A percentile compares a stretch with the other conserved stretches of the same genome.
phyloP scores from a whole-genome alignment of 2,797 vertebrate species.

The Fratercula arctica region DNA sequence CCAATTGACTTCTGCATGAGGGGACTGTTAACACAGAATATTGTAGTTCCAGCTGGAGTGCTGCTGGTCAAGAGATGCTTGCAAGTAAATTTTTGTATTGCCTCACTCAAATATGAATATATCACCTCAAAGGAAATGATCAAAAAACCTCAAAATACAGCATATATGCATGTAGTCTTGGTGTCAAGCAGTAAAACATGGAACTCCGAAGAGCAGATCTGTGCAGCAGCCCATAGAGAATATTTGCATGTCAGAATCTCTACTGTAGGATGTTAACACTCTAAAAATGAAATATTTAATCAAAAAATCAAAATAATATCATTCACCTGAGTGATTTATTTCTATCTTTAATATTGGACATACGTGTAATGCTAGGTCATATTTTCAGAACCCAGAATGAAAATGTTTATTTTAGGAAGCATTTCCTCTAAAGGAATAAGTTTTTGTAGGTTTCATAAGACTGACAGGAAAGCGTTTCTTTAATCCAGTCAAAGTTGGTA shows the following conservation, averaged over 20 bases:
- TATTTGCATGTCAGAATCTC: neutral
- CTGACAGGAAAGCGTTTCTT: neutral
- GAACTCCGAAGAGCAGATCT: neutral
- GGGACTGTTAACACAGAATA: neutral
- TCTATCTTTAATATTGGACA: neutral
- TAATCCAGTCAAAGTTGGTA: slow-evolving; percentile 51
- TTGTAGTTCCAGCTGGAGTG: neutral
- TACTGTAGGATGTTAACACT: neutral
- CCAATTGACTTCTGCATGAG: neutral
- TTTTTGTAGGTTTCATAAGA: neutral
- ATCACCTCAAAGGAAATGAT: neutral
- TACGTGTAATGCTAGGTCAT: neutral
- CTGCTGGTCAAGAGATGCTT: neutral
- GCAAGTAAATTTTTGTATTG: neutral
- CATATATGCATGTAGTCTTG: neutral
- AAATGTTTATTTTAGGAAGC: neutral
- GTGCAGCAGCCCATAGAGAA: neutral
- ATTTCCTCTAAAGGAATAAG: neutral
- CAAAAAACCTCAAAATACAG: neutral
- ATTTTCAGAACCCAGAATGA: neutral
- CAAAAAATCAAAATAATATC: neutral
- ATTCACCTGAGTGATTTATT: neutral
- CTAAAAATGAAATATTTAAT: neutral
- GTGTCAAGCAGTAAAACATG: neutral
- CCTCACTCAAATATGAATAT: neutral